A percentile compares a stretch with the other conserved stretches of the same genome.
These are phyloP conservation scores for Philonicus albiceps DNA, from an alignment of 2,888 invertebrate species.

Conservation along the genomic window DNA sequence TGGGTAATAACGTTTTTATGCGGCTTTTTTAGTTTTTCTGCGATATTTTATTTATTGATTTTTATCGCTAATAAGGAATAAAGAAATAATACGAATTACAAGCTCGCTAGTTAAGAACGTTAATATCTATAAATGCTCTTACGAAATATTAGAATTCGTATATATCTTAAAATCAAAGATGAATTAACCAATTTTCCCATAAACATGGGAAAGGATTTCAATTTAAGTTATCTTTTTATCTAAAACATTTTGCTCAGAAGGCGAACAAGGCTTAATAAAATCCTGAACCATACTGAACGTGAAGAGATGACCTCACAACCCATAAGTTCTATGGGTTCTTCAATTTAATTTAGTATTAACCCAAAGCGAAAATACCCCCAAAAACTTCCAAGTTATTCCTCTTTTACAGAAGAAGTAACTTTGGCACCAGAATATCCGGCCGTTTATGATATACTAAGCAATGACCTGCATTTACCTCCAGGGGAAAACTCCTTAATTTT, in stretches of 20 bases:
- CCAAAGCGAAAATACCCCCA: not conserved
- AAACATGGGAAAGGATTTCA: not conserved
- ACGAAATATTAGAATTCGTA: too few species aligned
- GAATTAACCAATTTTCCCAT: not conserved
- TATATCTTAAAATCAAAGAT: not conserved
- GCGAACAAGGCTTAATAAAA: not conserved
- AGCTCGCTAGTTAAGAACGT: not conserved
- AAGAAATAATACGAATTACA: too few species aligned
- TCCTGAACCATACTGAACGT: not conserved
- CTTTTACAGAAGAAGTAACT: not conserved
- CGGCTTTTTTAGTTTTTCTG: too few species aligned
- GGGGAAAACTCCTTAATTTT: slow-evolving; percentile 1
- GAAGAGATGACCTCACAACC: not conserved
- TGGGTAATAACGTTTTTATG: too few species aligned
- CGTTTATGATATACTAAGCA: not conserved
- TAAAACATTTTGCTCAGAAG: not conserved
- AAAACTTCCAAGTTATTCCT: not conserved
- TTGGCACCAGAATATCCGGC: not conserved
- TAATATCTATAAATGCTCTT: too few species aligned
- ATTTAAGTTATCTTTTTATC: not conserved
- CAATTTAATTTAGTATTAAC: not conserved
- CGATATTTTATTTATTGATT: too few species aligned
- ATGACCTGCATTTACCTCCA: not conserved
- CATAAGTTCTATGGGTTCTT: not conserved
- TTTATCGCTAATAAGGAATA: too few species aligned